Percentiles rank a stretch among this genome's conserved stretches.
Conservation (phyloP, 2,113 vertebrate genomes). For the Clarias magur region DNA sequence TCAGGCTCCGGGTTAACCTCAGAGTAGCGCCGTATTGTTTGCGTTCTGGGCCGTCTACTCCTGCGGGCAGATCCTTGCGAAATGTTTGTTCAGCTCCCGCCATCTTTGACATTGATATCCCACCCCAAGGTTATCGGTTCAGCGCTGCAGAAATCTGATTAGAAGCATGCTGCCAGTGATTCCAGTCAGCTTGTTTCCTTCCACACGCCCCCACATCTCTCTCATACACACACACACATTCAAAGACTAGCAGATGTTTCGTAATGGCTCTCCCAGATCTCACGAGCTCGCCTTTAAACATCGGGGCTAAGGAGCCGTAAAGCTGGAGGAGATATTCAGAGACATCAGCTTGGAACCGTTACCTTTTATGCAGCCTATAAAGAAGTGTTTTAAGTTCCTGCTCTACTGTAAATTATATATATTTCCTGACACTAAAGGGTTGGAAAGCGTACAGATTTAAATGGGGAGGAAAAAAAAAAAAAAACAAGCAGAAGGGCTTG, state of each 20-base stretch:
- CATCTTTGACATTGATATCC: conserved; percentile 8
- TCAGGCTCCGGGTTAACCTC: neutral
- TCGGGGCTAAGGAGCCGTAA: conserved; percentile 24
- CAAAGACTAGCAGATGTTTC: conserved; percentile 50
- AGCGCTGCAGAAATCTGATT: conserved; percentile 29
- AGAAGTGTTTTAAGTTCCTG: conserved; percentile 21
- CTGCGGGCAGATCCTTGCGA: neutral
- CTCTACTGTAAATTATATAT: conserved; percentile 38
- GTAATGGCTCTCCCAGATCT: conserved; percentile 49
- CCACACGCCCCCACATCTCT: neutral
- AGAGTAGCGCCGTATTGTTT: conserved; percentile 24
- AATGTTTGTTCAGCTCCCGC: neutral
- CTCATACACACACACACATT: neutral
- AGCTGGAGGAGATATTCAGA: conserved; percentile 31
- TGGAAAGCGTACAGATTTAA: conserved; percentile 2
- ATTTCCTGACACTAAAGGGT: conserved; percentile 18
- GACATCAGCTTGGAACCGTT: conserved; percentile 25
- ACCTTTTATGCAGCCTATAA: conserved; percentile 41
- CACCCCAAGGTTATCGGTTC: conserved; percentile 20
- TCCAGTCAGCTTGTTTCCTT: conserved; percentile 32
- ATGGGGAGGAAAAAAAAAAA: neutral
- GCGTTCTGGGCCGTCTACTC: neutral
- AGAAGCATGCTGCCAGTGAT: conserved; percentile 24
- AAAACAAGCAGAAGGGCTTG: conserved; percentile 1
- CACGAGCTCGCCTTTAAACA: conserved; percentile 30